phyloP scores from a whole-genome alignment of 2,797 vertebrate species.

The Threskiornis aethiopicus region DNA sequence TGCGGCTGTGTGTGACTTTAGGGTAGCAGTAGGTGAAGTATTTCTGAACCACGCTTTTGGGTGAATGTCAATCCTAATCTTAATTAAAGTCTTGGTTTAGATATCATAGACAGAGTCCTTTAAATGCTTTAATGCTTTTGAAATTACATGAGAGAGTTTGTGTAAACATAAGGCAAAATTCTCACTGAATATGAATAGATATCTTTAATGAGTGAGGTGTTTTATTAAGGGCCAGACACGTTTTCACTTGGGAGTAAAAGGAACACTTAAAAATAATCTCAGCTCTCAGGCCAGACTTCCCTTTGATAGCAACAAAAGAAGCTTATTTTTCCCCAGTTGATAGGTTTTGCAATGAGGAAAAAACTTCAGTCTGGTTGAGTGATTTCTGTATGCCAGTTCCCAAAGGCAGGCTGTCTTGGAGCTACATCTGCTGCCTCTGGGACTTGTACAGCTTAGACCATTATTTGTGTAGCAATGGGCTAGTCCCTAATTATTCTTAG shows the following conservation, averaged over 20 bases:
- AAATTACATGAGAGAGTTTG: background rate
- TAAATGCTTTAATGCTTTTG: background rate
- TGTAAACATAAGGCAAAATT: slow-evolving; percentile 8
- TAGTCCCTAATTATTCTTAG: background rate
- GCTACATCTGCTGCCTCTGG: background rate
- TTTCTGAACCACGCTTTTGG: background rate
- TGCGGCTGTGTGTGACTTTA: background rate
- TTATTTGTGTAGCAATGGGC: background rate
- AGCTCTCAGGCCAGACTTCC: background rate
- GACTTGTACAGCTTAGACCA: background rate
- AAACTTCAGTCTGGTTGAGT: background rate
- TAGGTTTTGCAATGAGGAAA: background rate
- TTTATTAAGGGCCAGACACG: background rate
- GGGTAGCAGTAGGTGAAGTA: background rate
- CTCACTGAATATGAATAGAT: background rate
- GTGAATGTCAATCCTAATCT: background rate
- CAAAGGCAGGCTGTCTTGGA: background rate
- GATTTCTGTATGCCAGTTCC: background rate
- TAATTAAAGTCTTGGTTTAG: background rate
- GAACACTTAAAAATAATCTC: background rate
- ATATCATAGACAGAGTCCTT: background rate
- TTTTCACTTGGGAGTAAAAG: background rate
- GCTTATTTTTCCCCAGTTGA: background rate
- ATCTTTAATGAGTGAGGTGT: background rate
- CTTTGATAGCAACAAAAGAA: background rate